phyloP scores from a whole-genome alignment of 2,113 vertebrate genomes.

The Upupa epops region DNA sequence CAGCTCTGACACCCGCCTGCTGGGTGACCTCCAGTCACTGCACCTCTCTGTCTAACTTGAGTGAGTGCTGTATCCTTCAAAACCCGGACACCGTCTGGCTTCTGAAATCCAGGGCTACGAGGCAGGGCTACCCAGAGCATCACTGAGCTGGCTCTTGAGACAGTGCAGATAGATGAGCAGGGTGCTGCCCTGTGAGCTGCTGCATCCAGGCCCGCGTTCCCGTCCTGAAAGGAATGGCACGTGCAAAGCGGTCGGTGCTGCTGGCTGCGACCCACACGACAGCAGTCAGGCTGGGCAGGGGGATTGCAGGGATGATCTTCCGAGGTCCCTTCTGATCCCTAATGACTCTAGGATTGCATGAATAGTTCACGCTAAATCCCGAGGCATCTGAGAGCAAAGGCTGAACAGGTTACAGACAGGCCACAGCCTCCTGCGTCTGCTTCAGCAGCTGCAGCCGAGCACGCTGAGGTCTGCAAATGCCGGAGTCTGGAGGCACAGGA shows the following conservation, averaged over 20 bases:
- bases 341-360: no score
- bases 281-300: not conserved
- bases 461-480: slow-evolving; percentile 69
- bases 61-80: not conserved
- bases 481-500: slow-evolving; percentile 61
- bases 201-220: not conserved
- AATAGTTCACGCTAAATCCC: slow-evolving; percentile 19
- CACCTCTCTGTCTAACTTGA: not conserved
- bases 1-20: not conserved
- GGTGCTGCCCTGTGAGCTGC: not conserved
- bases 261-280: slow-evolving; percentile 5
- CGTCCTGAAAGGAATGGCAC: not conserved
- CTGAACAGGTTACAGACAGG: slow-evolving; percentile 31
- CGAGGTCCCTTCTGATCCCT: no score
- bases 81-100: not conserved
- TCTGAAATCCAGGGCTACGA: not conserved
- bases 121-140: no score
- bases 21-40: not conserved
- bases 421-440: slow-evolving; percentile 32
- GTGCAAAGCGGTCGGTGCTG: not conserved
- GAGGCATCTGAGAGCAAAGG: not conserved
- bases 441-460: slow-evolving; percentile 60
- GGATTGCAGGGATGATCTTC: no score
- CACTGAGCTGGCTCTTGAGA: not conserved
- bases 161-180: not conserved